Evolutionary conservation across 2,888 invertebrate species (phyloP), one percentile per base, ranked within the genome.

Genomic region (Platycnemis pennipes): DNA sequence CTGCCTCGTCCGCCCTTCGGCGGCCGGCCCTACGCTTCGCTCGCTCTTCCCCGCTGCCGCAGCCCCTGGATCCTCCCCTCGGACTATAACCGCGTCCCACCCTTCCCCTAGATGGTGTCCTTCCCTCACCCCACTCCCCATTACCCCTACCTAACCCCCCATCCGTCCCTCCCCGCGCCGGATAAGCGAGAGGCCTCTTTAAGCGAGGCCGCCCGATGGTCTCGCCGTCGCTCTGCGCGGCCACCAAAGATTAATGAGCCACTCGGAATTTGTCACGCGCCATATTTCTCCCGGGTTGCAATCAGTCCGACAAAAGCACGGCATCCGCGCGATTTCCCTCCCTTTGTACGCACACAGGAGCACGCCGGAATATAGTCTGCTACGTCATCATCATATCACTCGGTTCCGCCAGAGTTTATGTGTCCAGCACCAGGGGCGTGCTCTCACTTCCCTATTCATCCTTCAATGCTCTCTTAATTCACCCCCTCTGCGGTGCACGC

Each of bases 161-260:
- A n/a, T n/a, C n/a, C n/a, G n/a, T n/a, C n/a, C n/a, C n/a, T 31
- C 63, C 37, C 37, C 13, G 77, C 31, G 4, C 77, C 37, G 77
- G 77, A 77, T 77, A 77, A 77, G 77, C 77, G 77, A 77, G 63
- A 56, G 8, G n/a, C 69, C 69, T 63, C 53, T 63, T 77, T 77
- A 77, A 77, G 37, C 16, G 77, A 77, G 37, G 77, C 77, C 16
- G 37, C 37, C 37, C 77, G 37, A 77, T 26, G 22, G 77, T 3
- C 46, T 49, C 49, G 49, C 88, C 88, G 88, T 49, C n/a, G n/a
- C n/a, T n/a, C n/a, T 49, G 88, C 11, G 53, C 89, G 91, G 56
- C 91, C 91, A 45, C 63, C 91, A 63, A 91, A 91, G 91, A 91
- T 91, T 91, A 91, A 91, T 91, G 91, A 91, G 91, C 91, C 69